Percentiles rank a stretch among this genome's conserved stretches.
Conservation (phyloP, 2,888 invertebrate genomes). For the Chaitophorus viminalis region DNA sequence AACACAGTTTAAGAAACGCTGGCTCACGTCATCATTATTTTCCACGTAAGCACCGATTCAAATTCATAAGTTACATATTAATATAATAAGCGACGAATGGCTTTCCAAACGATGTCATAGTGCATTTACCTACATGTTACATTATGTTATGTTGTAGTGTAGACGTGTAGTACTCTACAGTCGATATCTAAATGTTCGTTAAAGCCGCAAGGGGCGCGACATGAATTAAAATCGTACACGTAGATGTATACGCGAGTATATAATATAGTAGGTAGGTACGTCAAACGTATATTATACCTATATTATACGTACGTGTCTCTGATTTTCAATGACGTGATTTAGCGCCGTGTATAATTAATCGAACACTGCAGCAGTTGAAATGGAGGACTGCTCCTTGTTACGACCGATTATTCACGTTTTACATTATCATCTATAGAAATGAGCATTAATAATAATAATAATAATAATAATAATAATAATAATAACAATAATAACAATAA, state of each 20-base stretch:
- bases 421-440: neutral
- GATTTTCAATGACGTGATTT: constrained; percentile 28
- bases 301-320: neutral
- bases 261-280: neutral
- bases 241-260: too few relatives aligned
- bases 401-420: neutral
- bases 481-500: too few relatives aligned
- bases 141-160: too few relatives aligned
- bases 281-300: neutral
- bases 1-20: too few relatives aligned
- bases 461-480: neutral
- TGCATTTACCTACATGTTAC: too few relatives aligned
- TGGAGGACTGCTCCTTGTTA: neutral
- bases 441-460: neutral
- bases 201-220: neutral
- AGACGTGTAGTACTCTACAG: too few relatives aligned
- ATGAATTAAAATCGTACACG: neutral
- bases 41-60: too few relatives aligned
- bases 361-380: neutral
- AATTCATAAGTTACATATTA: too few relatives aligned
- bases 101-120: too few relatives aligned
- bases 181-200: too few relatives aligned
- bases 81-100: too few relatives aligned
- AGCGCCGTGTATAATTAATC: constrained; percentile 15
- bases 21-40: too few relatives aligned